These are phyloP conservation scores for Holacanthella duospinosa DNA, from an alignment of 2,888 invertebrate species.

Conservation along the genomic window DNA sequence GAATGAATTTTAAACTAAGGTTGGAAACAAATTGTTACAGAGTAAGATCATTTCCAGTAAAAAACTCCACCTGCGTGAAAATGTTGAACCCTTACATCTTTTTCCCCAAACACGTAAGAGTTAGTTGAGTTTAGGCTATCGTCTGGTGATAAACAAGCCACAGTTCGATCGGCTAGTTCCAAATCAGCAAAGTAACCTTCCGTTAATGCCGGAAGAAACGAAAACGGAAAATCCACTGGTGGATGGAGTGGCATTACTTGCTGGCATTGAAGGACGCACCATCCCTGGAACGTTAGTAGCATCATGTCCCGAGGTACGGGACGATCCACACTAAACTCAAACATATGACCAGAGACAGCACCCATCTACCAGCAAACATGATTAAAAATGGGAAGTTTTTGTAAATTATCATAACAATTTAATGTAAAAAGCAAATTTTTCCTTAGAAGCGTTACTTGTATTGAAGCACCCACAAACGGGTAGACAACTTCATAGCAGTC, in stretches of 20 bases:
- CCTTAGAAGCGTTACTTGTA: too few species aligned
- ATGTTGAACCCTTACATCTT: conserved; percentile 2
- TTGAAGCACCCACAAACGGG: conserved; percentile 42
- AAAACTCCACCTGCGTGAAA: background rate
- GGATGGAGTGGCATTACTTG: conserved; percentile 46
- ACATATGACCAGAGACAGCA: conserved; percentile 54
- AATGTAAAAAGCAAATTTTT: too few species aligned
- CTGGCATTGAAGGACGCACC: conserved; percentile 49
- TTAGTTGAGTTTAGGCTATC: background rate
- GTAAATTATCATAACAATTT: too few species aligned
- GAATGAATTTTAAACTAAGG: conserved; percentile 33
- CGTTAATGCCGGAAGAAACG: conserved; percentile 54
- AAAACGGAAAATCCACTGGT: conserved; percentile 49
- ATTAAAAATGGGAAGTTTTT: too few species aligned
- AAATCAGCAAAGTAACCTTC: conserved; percentile 57
- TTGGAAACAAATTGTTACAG: background rate
- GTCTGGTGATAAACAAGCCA: background rate
- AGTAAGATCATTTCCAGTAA: background rate
- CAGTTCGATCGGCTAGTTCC: conserved; percentile 40
- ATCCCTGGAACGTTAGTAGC: conserved; percentile 52
- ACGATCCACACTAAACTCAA: conserved; percentile 48
- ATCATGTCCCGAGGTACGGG: conserved; percentile 35
- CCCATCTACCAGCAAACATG: too few species aligned
- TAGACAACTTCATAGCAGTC: conserved; percentile 54
- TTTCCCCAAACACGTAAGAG: background rate